Base-by-base conservation (phyloP, 2,888 invertebrate species). In the Ctena decussata region DNA sequence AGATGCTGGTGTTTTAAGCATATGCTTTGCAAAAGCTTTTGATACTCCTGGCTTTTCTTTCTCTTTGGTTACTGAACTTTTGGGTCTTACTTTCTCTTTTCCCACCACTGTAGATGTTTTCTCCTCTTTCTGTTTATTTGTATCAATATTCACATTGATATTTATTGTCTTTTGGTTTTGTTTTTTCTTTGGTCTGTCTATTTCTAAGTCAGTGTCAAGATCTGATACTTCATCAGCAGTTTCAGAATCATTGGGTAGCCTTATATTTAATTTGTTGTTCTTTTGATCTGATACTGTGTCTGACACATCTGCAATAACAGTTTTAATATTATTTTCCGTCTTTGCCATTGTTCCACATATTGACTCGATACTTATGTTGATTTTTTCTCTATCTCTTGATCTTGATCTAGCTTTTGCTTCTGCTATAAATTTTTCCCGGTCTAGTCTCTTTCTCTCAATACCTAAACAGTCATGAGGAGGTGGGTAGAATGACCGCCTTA, bases 211-310 rank as follows among this genome's bases (percentile, higher is more conserved):
- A 21, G 86, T 82, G 49, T 91, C 89, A 30, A 90, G 80, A 77
- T 92, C 90, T 21, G 89, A 90, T 18, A 89, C 89, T 27, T 90
- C 91, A 83, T 89, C 89, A 24, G 85, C 90, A 24, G 90, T 89
- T 57, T 90, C 87, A 39, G 41, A 21, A 24, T 84, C 77, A 35
- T 49, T 65, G 21, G 85, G 88, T 49, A 85, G 65, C 44, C 39
- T 78, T 11, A 86, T 83, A 69, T 80, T 80, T 12, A 83, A 35
- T n/a, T 49, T 76, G 18, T 78, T 79, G 57, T 71, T 21, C 27
- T 76, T 77, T 8, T 65, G 69, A 27, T 78, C 41, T 37, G 32
- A 46, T 12, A 82, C 75, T 24, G 73, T 39, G 11, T 77, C 79
- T 41, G 79, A 53, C 74, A 73, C 78, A 76, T 79, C 73, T n/a